These are phyloP conservation scores for Xenotilapia flavipinnis DNA, from an alignment of 2,113 vertebrate genomes.

Conservation along the genomic window DNA sequence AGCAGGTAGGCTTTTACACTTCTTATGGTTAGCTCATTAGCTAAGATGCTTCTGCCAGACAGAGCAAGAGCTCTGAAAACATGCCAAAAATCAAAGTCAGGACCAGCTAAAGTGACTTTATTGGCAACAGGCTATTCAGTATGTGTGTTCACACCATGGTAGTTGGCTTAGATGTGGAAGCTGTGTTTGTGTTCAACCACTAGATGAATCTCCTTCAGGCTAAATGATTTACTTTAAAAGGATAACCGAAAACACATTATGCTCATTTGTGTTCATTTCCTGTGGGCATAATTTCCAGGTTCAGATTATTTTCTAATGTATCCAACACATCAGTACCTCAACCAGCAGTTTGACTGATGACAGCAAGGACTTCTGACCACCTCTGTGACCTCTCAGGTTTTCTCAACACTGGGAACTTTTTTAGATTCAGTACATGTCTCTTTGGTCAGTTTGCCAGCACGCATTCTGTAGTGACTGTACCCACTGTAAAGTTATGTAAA, in stretches of 20 bases:
- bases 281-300: not conserved
- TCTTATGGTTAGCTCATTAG: conserved; percentile 51
- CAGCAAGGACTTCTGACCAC: not conserved
- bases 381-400: not conserved
- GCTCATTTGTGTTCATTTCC: not conserved
- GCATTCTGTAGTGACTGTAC: not conserved
- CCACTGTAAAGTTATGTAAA: conserved; percentile 12
- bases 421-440: not conserved
- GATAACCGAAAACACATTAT: not conserved
- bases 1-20: conserved; percentile 59
- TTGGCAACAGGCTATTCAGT: conserved; percentile 21
- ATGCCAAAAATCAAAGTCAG: conserved; percentile 44
- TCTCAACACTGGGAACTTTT: not conserved
- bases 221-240: not conserved
- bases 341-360: not conserved
- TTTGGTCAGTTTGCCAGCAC: not conserved
- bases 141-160: conserved; percentile 34
- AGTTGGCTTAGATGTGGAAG: conserved; percentile 27
- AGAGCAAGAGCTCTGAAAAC: conserved; percentile 24
- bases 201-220: conserved; percentile 15
- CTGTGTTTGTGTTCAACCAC: conserved; percentile 3
- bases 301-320: not conserved
- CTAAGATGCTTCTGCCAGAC: conserved; percentile 26
- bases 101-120: conserved; percentile 45
- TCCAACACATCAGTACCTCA: not conserved